Conservation (phyloP, 2,797 vertebrate genomes). For the Enteromius afrohamiltoni region DNA sequence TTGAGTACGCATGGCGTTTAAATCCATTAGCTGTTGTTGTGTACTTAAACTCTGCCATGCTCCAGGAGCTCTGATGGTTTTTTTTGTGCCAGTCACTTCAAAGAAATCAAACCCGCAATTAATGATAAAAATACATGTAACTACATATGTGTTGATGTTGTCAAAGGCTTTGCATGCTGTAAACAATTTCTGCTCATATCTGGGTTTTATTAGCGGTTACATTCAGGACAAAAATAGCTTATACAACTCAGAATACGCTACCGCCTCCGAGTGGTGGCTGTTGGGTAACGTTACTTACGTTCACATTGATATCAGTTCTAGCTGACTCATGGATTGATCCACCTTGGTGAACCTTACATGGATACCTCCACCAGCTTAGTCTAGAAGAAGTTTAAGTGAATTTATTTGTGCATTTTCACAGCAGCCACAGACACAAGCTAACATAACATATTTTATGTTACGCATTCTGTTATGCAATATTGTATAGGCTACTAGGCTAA, state of each 20-base stretch:
- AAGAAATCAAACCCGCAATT: not conserved
- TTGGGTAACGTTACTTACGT: not conserved
- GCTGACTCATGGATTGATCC: not conserved
- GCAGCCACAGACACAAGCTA: not conserved
- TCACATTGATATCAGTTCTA: not conserved
- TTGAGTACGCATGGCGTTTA: not conserved
- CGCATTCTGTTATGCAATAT: not conserved
- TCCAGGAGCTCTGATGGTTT: not conserved
- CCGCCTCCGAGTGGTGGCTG: not conserved
- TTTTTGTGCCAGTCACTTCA: not conserved
- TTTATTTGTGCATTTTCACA: not conserved
- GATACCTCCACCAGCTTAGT: not conserved
- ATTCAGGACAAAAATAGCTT: not conserved
- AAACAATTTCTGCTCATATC: not conserved
- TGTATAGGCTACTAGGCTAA: not conserved
- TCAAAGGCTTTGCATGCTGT: not conserved
- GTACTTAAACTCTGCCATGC: not conserved
- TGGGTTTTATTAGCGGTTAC: not conserved
- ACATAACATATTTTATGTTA: too few relatives aligned
- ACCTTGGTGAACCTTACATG: not conserved
- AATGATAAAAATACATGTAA: not conserved
- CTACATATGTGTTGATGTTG: not conserved
- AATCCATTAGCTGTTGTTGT: conserved; percentile 4
- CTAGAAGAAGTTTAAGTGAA: not conserved
- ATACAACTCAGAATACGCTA: not conserved